A percentile compares a stretch with the other conserved stretches of the same genome.
Conservation (phyloP, 2,888 invertebrate species). For the Ectemnius cavifrons region DNA sequence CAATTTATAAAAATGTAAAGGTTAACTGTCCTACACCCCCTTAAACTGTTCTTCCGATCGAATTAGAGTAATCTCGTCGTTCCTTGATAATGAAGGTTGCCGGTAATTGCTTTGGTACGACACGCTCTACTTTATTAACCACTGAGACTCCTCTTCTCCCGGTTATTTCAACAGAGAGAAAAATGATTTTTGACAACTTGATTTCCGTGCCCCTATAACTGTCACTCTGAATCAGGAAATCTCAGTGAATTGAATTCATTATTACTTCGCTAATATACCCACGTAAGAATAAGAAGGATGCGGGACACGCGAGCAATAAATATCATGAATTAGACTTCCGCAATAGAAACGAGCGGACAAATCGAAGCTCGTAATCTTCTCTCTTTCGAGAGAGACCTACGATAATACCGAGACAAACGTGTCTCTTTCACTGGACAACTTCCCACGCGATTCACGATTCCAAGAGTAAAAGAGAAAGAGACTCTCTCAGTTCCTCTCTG, state of each 20-base stretch:
- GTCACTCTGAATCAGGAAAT: constrained; percentile 48
- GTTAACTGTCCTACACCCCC: no score
- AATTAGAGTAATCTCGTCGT: constrained; percentile 5
- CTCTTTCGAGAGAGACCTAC: constrained; percentile 10
- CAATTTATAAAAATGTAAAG: no score
- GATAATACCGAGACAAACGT: constrained; percentile 53
- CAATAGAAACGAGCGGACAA: constrained; percentile 11
- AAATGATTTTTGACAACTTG: not conserved
- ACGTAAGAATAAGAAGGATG: constrained; percentile 28
- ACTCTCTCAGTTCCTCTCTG: constrained; percentile 32
- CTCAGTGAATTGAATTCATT: constrained; percentile 11
- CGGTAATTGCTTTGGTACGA: not conserved
- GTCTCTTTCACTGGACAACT: constrained; percentile 32
- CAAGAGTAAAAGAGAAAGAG: constrained; percentile 6
- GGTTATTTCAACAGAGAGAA: not conserved
- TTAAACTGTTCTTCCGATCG: not conserved
- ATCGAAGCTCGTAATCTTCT: constrained; percentile 38
- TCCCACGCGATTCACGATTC: constrained; percentile 58
- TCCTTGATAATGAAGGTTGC: constrained; percentile 12
- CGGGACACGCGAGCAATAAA: constrained; percentile 45
- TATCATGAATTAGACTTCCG: constrained; percentile 46
- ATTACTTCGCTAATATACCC: not conserved
- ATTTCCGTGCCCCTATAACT: constrained; percentile 43
- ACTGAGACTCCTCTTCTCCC: not conserved
- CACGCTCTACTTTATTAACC: not conserved